phyloP scores from a whole-genome alignment of 30 jellyfish, hydroid and myxozoan species.

The Pelagia noctiluca region DNA sequence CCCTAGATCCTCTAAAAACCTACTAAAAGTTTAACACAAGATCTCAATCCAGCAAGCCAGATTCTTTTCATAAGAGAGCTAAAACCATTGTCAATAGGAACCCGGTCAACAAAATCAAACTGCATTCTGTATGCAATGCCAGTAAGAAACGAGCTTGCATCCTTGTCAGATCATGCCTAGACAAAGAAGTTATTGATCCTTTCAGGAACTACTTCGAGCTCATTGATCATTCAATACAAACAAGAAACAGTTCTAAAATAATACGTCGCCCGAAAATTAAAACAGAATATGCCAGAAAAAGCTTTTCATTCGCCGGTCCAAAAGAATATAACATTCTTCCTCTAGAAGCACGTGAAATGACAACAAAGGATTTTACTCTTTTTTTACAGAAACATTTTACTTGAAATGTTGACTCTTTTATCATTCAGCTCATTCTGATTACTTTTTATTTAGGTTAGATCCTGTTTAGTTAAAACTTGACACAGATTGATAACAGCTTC shows the following conservation, averaged over 20 bases:
- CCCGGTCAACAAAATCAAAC: conserved; percentile 58
- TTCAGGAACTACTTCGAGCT: conserved; percentile 40
- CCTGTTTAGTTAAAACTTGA: neutral
- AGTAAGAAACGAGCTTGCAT: conserved; percentile 46
- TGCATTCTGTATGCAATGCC: conserved; percentile 59
- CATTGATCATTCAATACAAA: conserved; percentile 25
- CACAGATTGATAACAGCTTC: conserved; percentile 24
- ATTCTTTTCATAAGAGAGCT: conserved; percentile 31
- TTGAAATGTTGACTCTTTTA: neutral
- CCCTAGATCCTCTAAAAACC: too few relatives aligned
- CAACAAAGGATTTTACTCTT: neutral
- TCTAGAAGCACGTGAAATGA: conserved; percentile 15
- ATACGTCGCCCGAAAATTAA: conserved; percentile 50
- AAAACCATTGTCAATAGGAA: conserved; percentile 55
- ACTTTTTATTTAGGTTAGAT: neutral
- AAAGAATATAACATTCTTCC: conserved; percentile 4
- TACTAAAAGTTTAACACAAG: too few relatives aligned
- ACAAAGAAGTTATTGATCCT: conserved; percentile 30
- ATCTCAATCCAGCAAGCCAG: conserved; percentile 26
- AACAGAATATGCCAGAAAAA: conserved; percentile 40
- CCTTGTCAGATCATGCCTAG: conserved; percentile 52
- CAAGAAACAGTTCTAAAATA: conserved; percentile 21
- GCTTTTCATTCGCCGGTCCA: conserved; percentile 33
- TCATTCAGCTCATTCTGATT: neutral
- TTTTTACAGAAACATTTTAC: conserved; percentile 11